Percentiles rank a stretch among this genome's conserved stretches.
These are phyloP conservation scores for Labeo rohita DNA, from an alignment of 2,113 vertebrate genomes.

Conservation along the genomic window DNA sequence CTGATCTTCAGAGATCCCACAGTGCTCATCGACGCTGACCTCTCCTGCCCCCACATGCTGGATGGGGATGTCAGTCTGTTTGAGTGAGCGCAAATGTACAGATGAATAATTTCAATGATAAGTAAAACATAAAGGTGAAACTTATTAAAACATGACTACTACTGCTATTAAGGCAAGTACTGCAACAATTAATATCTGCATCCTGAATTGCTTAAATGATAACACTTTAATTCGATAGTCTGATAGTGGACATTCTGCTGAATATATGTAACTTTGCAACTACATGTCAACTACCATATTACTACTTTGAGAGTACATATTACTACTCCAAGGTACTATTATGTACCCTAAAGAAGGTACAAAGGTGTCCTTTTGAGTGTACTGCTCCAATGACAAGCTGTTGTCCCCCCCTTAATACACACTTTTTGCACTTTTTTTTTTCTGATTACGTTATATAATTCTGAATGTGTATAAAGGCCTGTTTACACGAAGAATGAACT, in stretches of 20 bases:
- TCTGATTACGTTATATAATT: too few species aligned
- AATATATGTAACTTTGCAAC: not conserved
- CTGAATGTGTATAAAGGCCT: too few species aligned
- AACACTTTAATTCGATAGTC: too few species aligned
- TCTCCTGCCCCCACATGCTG: not conserved
- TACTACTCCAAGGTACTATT: too few species aligned
- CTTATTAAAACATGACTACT: not conserved
- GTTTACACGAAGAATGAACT: too few species aligned
- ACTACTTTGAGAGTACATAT: too few species aligned
- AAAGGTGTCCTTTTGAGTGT: too few species aligned
- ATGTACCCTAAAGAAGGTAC: too few species aligned
- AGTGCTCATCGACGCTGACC: constrained; percentile 14
- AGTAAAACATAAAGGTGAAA: not conserved
- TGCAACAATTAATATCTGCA: not conserved
- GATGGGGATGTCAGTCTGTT: not conserved
- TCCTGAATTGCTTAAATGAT: not conserved
- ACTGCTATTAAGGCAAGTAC: not conserved
- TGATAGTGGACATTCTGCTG: not conserved
- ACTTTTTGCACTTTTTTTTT: too few species aligned
- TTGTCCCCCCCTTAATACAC: too few species aligned
- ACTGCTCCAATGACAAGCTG: too few species aligned
- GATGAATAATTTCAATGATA: not conserved
- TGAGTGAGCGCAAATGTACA: not conserved
- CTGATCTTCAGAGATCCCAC: constrained; percentile 26
- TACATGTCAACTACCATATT: not conserved